phyloP scores from a whole-genome alignment of 2,797 vertebrate genomes.

The Sebastes iracundus region DNA sequence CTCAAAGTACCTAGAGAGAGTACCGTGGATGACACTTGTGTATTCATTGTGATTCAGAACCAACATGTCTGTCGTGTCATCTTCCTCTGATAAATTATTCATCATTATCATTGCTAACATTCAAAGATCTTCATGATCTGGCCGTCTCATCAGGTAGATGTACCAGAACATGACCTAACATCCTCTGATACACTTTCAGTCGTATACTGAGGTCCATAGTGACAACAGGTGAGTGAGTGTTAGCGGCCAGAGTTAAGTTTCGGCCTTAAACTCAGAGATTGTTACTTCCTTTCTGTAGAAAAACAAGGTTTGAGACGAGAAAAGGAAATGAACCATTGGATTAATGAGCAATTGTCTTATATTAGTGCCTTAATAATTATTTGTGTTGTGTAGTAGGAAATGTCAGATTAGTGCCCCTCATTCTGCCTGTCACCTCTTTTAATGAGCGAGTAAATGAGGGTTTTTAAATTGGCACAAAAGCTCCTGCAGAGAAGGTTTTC shows the following conservation, averaged over 20 bases:
- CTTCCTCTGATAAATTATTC: not conserved
- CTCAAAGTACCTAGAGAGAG: not conserved
- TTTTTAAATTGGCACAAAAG: conserved; percentile 48
- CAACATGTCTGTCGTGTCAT: not conserved
- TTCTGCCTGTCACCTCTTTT: conserved; percentile 42
- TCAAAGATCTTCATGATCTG: not conserved
- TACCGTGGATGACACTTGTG: not conserved
- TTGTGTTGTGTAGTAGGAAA: conserved; percentile 34
- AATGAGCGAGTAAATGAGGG: conserved; percentile 42
- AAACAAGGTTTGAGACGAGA: not conserved
- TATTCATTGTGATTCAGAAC: not conserved
- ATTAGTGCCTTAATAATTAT: conserved; percentile 37
- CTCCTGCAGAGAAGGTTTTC: conserved; percentile 46
- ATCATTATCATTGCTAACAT: conserved; percentile 5
- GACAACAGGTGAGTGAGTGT: not conserved
- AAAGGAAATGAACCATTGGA: not conserved
- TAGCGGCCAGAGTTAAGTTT: not conserved
- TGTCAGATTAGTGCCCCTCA: conserved; percentile 39
- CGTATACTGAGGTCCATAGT: not conserved
- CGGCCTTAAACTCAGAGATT: not conserved
- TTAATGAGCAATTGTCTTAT: conserved; percentile 9
- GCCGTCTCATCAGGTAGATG: not conserved
- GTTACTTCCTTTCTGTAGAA: not conserved
- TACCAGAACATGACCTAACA: not conserved
- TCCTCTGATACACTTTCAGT: not conserved